These are phyloP conservation scores for Euphydryas editha DNA, from an alignment of 2,888 invertebrate genomes.

Conservation along the genomic window DNA sequence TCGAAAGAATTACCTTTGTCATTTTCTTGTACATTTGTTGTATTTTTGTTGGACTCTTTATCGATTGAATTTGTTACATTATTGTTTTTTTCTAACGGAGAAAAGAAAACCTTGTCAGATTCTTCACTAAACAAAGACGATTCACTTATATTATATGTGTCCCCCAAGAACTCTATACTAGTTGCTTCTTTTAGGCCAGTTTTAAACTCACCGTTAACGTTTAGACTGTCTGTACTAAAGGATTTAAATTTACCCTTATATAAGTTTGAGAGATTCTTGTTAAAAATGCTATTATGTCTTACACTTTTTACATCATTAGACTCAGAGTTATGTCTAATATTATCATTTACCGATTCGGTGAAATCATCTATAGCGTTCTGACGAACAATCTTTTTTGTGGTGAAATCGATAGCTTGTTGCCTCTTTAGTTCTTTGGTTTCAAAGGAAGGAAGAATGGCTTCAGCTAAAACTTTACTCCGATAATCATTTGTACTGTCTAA, in stretches of 20 bases:
- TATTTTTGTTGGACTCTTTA: constrained; percentile 31
- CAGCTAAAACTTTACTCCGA: constrained; percentile 47
- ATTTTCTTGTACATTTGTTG: background rate
- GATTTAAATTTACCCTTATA: constrained; percentile 76
- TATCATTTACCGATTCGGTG: constrained; percentile 46
- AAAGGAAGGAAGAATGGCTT: constrained; percentile 54
- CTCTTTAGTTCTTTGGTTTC: constrained; percentile 61
- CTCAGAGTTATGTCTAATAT: constrained; percentile 49
- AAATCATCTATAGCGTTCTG: constrained; percentile 54
- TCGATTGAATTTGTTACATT: constrained; percentile 45
- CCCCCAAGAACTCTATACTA: constrained; percentile 67
- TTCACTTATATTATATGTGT: constrained; percentile 56
- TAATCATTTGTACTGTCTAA: constrained; percentile 44
- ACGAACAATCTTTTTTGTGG: constrained; percentile 50
- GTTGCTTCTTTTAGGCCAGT: constrained; percentile 69
- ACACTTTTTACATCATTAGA: constrained; percentile 49
- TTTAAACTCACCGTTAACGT: constrained; percentile 57
- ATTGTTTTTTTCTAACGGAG: constrained; percentile 57
- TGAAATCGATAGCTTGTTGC: constrained; percentile 66
- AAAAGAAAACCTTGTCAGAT: constrained; percentile 67
- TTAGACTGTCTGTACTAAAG: constrained; percentile 72
- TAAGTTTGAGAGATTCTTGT: constrained; percentile 59
- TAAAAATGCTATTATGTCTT: constrained; percentile 59
- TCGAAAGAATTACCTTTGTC: background rate
- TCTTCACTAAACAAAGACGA: constrained; percentile 65